These are phyloP conservation scores for Cryptomyrus ogoouensis DNA, from an alignment of 2,113 vertebrate genomes.

Conservation along the genomic window DNA sequence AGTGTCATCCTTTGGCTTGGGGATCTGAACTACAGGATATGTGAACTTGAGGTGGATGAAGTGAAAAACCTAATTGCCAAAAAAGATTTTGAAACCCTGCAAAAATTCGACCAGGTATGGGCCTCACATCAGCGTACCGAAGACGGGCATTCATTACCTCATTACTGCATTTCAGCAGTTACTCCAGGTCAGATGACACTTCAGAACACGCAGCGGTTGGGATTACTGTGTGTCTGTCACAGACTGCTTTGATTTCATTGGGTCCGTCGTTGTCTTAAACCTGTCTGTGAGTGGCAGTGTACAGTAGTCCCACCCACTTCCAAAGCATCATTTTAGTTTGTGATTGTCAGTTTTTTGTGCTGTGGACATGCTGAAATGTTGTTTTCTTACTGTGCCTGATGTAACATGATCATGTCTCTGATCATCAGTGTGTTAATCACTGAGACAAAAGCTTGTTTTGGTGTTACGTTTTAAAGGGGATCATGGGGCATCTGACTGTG, in stretches of 20 bases:
- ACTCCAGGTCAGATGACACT: background rate
- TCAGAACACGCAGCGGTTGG: background rate
- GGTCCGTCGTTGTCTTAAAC: background rate
- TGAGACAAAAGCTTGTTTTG: background rate
- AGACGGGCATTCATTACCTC: background rate
- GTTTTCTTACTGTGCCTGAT: background rate
- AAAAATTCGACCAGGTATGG: slow-evolving; percentile 81
- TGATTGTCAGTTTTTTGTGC: background rate
- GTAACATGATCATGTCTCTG: background rate
- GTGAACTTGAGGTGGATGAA: slow-evolving; percentile 74
- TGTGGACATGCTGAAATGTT: background rate
- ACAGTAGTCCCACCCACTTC: background rate
- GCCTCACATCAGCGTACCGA: background rate
- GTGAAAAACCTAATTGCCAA: slow-evolving; percentile 81
- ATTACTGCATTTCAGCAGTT: background rate
- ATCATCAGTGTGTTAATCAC: background rate
- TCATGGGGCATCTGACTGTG: background rate
- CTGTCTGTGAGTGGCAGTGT: background rate
- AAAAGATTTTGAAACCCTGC: slow-evolving; percentile 73
- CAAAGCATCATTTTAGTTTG: background rate
- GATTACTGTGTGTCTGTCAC: background rate
- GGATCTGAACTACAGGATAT: slow-evolving; percentile 93
- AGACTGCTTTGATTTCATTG: background rate
- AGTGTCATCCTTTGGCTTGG: slow-evolving; percentile 86
- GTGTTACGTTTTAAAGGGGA: background rate